Evolutionary conservation across 2,888 invertebrate species (phyloP), one percentile per base, ranked within the genome.

Genomic region (Pyrgus malvae): DNA sequence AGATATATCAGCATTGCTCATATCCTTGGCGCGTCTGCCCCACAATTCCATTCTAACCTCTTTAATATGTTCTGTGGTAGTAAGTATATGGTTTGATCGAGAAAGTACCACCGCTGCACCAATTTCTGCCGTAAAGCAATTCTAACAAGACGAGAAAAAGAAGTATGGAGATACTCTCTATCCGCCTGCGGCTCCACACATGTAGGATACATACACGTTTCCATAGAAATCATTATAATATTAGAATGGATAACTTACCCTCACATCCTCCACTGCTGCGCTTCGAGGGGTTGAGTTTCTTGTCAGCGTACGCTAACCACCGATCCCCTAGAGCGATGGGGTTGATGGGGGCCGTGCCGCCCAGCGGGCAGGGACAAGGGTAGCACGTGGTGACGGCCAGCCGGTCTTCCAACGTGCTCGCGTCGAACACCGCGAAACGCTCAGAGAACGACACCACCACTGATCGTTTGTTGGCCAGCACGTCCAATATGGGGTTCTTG

Each of bases 381-480:
- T 94, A 96, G 80, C 98, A 98, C 21, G 97, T 96, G 44, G 97
- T 97, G 42, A 98, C 93, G 9, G 96, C 95, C 69, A 97, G 91
- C 33, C 95, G 91, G 80, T 97, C 97, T 72, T 97, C 97, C 42
- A 98, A 91, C 0, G 95, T 95, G 61, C 94, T 93, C 2, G 97
- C 95, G 86, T 98, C 97, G 80, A 98, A 97, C 8, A 98, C 95
- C 0, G 97, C 97, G 64, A 98, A 95, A 57, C 95, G 94, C 83
- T 98, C 98, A 44, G 94, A 91, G 83, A 98, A 98, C 0, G 97
- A 95, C 2, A 97, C 94, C 11, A 96, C 96, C 41, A 99, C 92
- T 7, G 96, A 96, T 57, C 96, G 93, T 67, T 95, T 94, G 87
- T 98, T 98, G n/a, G 96, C 96, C 63, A 96, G 81, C 57, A 98